Percentiles rank a stretch among this genome's conserved stretches.
Evolutionary conservation across 2,113 vertebrate genomes (phyloP).

Genomic region (Thermophis baileyi): DNA sequence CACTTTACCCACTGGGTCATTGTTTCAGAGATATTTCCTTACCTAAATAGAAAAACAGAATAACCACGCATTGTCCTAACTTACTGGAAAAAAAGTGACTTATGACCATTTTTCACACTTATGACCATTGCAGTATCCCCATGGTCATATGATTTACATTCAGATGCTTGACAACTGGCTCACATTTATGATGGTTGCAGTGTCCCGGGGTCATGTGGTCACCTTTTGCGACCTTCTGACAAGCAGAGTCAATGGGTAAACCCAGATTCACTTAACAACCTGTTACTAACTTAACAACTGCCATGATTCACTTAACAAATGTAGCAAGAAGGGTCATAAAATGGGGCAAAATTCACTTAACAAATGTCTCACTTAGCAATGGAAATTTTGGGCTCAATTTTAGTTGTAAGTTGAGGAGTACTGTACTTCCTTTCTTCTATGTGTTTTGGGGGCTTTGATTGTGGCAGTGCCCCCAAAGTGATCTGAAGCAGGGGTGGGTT

Average conservation of each 20-base stretch:
- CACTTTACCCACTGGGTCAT: background rate
- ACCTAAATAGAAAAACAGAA: background rate
- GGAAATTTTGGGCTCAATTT: background rate
- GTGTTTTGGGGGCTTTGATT: background rate
- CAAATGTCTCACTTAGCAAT: background rate
- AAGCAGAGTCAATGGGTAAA: background rate
- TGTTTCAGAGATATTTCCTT: background rate
- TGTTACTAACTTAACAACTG: background rate
- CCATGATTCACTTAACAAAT: background rate
- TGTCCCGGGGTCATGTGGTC: background rate
- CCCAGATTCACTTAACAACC: background rate
- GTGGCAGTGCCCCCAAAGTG: background rate
- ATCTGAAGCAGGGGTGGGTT: too few relatives aligned
- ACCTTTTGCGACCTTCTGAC: background rate
- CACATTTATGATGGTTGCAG: background rate
- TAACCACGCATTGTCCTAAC: background rate
- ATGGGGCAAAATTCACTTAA: background rate
- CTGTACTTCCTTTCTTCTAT: background rate
- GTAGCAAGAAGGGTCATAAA: background rate
- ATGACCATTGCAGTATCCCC: background rate
- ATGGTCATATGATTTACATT: background rate
- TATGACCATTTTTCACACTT: background rate
- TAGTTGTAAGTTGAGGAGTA: background rate
- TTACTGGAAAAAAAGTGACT: background rate
- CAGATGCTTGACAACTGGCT: background rate